Conservation (phyloP, 2,888 invertebrate species). For the Synanthedon andrenaeformis region DNA sequence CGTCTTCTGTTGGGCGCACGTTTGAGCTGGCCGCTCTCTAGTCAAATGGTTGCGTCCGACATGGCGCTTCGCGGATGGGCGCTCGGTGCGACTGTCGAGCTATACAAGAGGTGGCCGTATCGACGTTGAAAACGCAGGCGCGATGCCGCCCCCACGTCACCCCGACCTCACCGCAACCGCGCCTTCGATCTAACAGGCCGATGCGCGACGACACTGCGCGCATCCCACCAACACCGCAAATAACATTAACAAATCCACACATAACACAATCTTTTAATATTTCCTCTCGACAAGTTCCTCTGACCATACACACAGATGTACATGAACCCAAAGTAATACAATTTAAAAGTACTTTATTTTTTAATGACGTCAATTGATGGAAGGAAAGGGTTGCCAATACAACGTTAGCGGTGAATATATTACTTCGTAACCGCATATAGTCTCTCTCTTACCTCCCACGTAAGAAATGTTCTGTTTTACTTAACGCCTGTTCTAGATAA, state of each 20-base stretch:
- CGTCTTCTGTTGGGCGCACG: conserved; percentile 3
- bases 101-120: conserved; percentile 35
- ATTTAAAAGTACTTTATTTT: conserved; percentile 13
- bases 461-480: conserved; percentile 18
- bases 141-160: conserved; percentile 18
- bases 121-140: conserved; percentile 42
- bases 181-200: conserved; percentile 59
- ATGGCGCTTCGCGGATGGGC: conserved; percentile 53
- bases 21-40: conserved; percentile 43
- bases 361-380: conserved; percentile 12
- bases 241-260: conserved; percentile 46
- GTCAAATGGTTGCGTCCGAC: conserved; percentile 57
- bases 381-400: conserved; percentile 5
- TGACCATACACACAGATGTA: conserved; percentile 18
- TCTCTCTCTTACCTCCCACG: conserved; percentile 17
- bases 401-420: conserved; percentile 10
- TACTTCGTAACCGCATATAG: conserved; percentile 12
- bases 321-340: conserved; percentile 24
- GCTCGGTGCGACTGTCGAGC: conserved; percentile 61
- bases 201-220: conserved; percentile 45
- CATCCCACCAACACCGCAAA: conserved; percentile 47
- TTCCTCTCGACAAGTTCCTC: conserved; percentile 29
- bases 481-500: conserved; percentile 18
- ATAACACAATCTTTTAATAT: conserved; percentile 41
- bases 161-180: conserved; percentile 8